Evolutionary conservation across 2,888 invertebrate genomes (phyloP).

Genomic region (Oligia strigilis): DNA sequence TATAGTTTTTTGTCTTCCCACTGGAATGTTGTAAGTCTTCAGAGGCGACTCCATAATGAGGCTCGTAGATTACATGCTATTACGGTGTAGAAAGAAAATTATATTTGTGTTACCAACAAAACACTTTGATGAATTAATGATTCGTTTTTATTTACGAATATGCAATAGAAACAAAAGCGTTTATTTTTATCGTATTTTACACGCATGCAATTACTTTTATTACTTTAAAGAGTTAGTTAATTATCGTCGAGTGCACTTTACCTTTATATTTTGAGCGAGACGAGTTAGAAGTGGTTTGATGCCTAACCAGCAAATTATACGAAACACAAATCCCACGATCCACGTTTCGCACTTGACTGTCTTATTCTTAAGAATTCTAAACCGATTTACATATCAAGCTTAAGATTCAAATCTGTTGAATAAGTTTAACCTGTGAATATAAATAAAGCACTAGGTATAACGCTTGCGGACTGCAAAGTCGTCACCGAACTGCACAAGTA

Average conservation of each 20-base stretch:
- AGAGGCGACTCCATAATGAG: slow-evolving; percentile 43
- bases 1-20: slow-evolving; percentile 43
- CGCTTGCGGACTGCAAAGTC: slow-evolving; percentile 77
- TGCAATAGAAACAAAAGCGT: slow-evolving; percentile 17
- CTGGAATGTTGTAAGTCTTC: slow-evolving; percentile 50
- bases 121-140: slow-evolving; percentile 28
- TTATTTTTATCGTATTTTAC: slow-evolving; percentile 10
- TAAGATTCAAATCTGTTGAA: slow-evolving; percentile 80
- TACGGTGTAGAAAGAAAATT: slow-evolving; percentile 44
- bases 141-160: slow-evolving; percentile 27
- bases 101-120: slow-evolving; percentile 44
- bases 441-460: slow-evolving; percentile 79
- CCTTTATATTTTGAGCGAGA: neutral
- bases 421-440: slow-evolving; percentile 80
- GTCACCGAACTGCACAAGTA: slow-evolving; percentile 66
- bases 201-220: neutral
- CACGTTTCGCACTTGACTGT: slow-evolving; percentile 70
- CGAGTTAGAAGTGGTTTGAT: slow-evolving; percentile 10
- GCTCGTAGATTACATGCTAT: slow-evolving; percentile 55
- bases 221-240: slow-evolving; percentile 12
- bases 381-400: slow-evolving; percentile 77
- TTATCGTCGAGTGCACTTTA: neutral
- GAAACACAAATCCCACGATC: slow-evolving; percentile 62
- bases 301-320: slow-evolving; percentile 59
- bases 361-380: slow-evolving; percentile 76